Percentiles rank a stretch among this genome's conserved stretches.
phyloP scores from a whole-genome alignment of 2,888 invertebrate genomes.

The Dichetophora obliterata region DNA sequence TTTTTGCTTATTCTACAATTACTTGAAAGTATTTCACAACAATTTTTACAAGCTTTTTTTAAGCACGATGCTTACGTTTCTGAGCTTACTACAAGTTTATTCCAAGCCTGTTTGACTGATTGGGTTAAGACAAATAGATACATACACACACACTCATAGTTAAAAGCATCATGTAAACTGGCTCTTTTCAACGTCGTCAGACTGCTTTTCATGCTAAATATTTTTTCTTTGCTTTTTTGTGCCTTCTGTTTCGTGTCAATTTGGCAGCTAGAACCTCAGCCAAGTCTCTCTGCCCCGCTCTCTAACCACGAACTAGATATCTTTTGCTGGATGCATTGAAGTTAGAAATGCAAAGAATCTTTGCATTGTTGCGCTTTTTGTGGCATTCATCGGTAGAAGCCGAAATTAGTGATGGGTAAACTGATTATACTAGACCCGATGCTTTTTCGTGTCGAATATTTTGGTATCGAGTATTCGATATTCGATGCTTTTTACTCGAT shows the following conservation, averaged over 20 bases:
- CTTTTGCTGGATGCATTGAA: not conserved
- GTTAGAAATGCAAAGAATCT: slow-evolving; percentile 21
- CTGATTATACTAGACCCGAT: too few relatives aligned
- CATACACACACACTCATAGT: not conserved
- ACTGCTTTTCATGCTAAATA: not conserved
- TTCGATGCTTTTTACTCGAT: too few relatives aligned
- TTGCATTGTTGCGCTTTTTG: slow-evolving; percentile 38
- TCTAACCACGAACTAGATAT: not conserved
- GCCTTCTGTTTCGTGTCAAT: slow-evolving; percentile 23
- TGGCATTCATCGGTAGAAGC: not conserved
- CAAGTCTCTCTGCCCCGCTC: not conserved
- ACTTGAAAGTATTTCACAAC: too few relatives aligned
- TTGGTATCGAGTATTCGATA: too few relatives aligned
- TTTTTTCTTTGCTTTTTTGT: not conserved
- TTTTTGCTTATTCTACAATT: too few relatives aligned
- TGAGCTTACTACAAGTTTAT: too few relatives aligned
- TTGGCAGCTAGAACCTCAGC: not conserved
- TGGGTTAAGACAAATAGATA: not conserved
- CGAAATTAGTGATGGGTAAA: too few relatives aligned
- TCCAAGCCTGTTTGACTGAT: too few relatives aligned
- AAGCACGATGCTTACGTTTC: too few relatives aligned
- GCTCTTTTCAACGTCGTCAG: slow-evolving; percentile 1
- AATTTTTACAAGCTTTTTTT: too few relatives aligned
- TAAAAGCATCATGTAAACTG: not conserved
- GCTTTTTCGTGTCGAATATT: too few relatives aligned